Base-by-base conservation (phyloP, 2,797 vertebrate genomes). In the Hephaestus fuliginosus region DNA sequence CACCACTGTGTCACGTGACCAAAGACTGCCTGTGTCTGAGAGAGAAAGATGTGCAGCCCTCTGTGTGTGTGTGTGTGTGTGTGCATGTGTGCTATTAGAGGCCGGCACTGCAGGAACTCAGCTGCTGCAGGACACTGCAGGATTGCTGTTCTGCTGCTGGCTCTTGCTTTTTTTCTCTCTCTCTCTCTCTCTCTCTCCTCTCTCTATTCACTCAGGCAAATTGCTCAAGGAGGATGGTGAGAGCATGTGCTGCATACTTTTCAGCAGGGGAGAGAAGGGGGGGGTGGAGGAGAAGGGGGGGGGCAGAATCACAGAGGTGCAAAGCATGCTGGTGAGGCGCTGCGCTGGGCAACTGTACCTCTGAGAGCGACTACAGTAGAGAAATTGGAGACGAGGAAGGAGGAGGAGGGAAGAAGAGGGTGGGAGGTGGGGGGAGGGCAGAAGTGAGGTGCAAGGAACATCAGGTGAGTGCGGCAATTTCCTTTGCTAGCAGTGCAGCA, bases 381-480 rank as follows among this genome's bases (percentile, higher is more conserved):
- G 89, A 92, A 89, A 92, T 76, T 86, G 86, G 89, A 92, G 90
- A 89, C 22, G 39, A 83, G 74, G 80, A 70, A 86, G 69, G 85
- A 88, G 85, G 81, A 76, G 86, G 86, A 81, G 78, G 72, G 81
- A 81, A 78, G 73, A 76, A 61, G 80, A 67, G 56, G 77, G 74
- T 68, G 61, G 85, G 78, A 83, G 80, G 79, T 49, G 68, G 81
- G 85, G 80, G 88, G 87, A 67, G 89, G 91, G 90, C 82, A 87
- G 85, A 80, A 88, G 83, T 70, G 80, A 88, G 89, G 90, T 90
- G 81, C 85, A 92, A 93, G 92, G 90, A 94, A 95, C 91, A 94
- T 96, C 94, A 96, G 95, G 95, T 96, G 95, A 96, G 96, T 96
- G 95, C 95, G 93, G 95, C 95, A 95, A 91, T 94, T 94, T 89